Evolutionary conservation across 2,797 vertebrate species (phyloP), one percentile per base, ranked within the genome.

Genomic region (Coregonus ussuriensis): DNA sequence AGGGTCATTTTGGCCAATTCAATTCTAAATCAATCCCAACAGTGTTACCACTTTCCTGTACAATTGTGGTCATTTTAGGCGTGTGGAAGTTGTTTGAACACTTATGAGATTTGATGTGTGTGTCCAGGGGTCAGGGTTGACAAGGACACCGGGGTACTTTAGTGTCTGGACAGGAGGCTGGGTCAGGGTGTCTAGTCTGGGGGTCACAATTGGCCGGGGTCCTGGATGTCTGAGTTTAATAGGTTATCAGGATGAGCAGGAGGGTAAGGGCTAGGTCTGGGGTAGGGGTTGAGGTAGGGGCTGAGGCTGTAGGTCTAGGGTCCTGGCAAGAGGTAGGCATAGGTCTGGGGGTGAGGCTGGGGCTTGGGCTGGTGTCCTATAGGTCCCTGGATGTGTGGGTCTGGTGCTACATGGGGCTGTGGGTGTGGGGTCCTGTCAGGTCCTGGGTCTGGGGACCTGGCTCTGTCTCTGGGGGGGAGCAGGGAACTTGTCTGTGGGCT

Each of bases 101-200:
- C 13, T 81, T 71, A 73, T 77, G 56, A 82, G 54, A 80, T 47
- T 80, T 86, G 83, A 79, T 78, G 59, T 79, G 77, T 79, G 79
- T 75, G 76, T 85, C 79, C 74, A 25, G 63, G 74, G 86, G 83
- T 89, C 85, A 87, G 74, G 70, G 59, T 70, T 70, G 82, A 84
- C 87, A 87, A 88, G 88, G 88, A 89, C 80, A 66, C 25, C 35
- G 16, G 78, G 80, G 77, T 53, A 76, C 85, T 84, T 91, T 72
- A 83, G 65, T 81, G 88, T 93, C 91, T 92, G 89, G 87, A 80
- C 89, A 91, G 89, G 89, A 91, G 87, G 52, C 77, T 31, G 74
- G 89, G 88, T 86, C 85, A 84, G 72, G n/a, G 72, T 74, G 53
- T 9, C 53, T 6, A 31, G 53, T 37, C 72, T 56, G 7, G 56